Evolutionary conservation across 2,888 invertebrate genomes (phyloP), one percentile per base, ranked within the genome.

Genomic region (Azorinus chamasolen): DNA sequence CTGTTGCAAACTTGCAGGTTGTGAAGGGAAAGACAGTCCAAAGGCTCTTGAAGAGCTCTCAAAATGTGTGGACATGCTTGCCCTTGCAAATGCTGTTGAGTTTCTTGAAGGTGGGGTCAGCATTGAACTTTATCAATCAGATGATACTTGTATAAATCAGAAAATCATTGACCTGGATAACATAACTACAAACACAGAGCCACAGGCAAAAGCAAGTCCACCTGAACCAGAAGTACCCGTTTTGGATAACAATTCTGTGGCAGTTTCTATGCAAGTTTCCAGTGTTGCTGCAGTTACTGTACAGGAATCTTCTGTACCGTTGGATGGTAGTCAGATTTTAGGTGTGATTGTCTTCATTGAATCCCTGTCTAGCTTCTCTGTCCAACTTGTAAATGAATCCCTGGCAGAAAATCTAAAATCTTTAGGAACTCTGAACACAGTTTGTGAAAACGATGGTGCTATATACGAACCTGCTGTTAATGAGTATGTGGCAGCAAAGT

Each of bases 401-500:
- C 46, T 24, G 5, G 51, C 62, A 14, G 22, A 18, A 18, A 63
- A 64, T n/a, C 50, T 75, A n/a, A 32, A 10, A 4, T 6, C 32
- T 32, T 10, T 32, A 6, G 32, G 53, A 48, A 75, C 68, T 12
- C 59, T 81, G 48, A 68, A 74, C 27, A 10, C 57, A 4, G 18
- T 51, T 22, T 83, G 77, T 50, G 22, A 39, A 1, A n/a, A 24
- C 1, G 57, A 72, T 24, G 41, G 37, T 12, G 27, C 46, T 0
- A 27, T 46, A 1, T 72, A 77, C 45, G 22, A 18, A 16, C 77
- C 77, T 22, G 25, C 41, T 16, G 32, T 59, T 2, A 73, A 74
- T 5, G 82, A 84, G 55, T 62, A 53, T 51, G 79, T 84, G 1
- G 77, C 66, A 12, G 82, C 77, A 0, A 45, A 58, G 54, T 84